These are phyloP conservation scores for Acleris literana DNA, from an alignment of 2,888 invertebrate genomes.

Conservation along the genomic window DNA sequence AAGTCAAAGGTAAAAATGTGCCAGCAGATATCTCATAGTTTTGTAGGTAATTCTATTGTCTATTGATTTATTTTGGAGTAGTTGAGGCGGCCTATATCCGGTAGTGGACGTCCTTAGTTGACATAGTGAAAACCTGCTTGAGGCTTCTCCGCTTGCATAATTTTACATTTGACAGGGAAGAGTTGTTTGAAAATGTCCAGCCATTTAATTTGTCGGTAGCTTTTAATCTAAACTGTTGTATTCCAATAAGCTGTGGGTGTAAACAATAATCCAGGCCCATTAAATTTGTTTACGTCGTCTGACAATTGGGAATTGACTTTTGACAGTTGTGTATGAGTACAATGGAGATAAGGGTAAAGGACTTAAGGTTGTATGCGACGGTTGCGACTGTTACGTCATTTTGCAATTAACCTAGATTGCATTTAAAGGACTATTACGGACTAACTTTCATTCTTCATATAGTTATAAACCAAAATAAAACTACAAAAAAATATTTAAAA, in stretches of 20 bases:
- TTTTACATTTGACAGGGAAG: not conserved
- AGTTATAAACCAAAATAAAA: slow-evolving; percentile 32
- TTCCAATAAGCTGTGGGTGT: not conserved
- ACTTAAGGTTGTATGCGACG: slow-evolving; percentile 9
- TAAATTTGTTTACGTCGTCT: not conserved
- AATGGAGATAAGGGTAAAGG: slow-evolving; percentile 18
- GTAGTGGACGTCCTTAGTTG: too few species aligned
- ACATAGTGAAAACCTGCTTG: too few species aligned
- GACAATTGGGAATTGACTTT: not conserved
- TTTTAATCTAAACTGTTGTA: not conserved
- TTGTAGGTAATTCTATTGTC: too few species aligned
- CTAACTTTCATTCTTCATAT: slow-evolving; percentile 34
- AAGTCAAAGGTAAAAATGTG: too few species aligned
- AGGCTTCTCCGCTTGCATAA: too few species aligned
- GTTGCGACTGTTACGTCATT: slow-evolving; percentile 12
- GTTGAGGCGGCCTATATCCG: too few species aligned
- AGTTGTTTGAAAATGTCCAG: not conserved
- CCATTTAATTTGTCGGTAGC: slow-evolving; percentile 26
- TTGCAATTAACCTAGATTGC: slow-evolving; percentile 33
- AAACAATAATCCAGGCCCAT: not conserved
- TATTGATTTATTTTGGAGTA: too few species aligned
- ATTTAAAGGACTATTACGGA: slow-evolving; percentile 36
- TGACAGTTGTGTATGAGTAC: not conserved
- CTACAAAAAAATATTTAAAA: slow-evolving; percentile 36
- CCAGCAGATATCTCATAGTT: too few species aligned